Evolutionary conservation across 1,140 invertebrate genomes (phyloP).

Genomic region (Drosophila leontia): DNA sequence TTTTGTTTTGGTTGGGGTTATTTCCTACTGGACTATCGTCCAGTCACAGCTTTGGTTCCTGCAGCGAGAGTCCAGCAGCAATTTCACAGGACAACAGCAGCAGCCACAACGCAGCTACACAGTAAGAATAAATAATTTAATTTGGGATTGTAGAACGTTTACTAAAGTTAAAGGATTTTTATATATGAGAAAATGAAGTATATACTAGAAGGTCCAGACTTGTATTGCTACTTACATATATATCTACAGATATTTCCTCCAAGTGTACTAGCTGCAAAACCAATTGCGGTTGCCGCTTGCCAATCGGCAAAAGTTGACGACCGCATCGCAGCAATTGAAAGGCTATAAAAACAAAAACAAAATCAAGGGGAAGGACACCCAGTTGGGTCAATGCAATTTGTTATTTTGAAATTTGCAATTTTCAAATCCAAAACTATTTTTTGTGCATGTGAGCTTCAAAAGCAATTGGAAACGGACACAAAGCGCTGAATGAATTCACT

Average conservation of each 20-base stretch:
- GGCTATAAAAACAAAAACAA: conserved; percentile 51
- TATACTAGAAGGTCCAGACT: too few species aligned
- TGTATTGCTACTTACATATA: too few species aligned
- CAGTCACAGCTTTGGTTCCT: conserved; percentile 60
- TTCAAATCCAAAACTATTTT: conserved; percentile 73
- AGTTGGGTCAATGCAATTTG: conserved; percentile 65
- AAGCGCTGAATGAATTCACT: conserved; percentile 12
- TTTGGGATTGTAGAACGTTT: rapidly evolving
- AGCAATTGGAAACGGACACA: conserved; percentile 53
- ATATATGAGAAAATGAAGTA: too few species aligned
- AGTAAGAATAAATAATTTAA: not conserved
- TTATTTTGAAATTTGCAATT: conserved; percentile 81
- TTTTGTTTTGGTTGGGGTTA: conserved; percentile 15
- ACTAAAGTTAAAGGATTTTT: too few species aligned
- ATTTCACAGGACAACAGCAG: conserved; percentile 25
- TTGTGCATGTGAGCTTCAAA: conserved; percentile 35
- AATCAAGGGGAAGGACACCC: conserved; percentile 27
- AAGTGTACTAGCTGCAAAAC: conserved; percentile 20
- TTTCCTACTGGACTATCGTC: conserved; percentile 24
- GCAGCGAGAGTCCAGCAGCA: not conserved
- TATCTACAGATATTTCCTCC: not conserved
- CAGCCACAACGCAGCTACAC: conserved; percentile 23
- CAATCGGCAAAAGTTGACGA: conserved; percentile 78
- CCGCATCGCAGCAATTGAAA: conserved; percentile 59
- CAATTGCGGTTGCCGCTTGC: conserved; percentile 79